Base-by-base conservation (phyloP, 1,140 invertebrate species). In the Heliconius hewitsoni region DNA sequence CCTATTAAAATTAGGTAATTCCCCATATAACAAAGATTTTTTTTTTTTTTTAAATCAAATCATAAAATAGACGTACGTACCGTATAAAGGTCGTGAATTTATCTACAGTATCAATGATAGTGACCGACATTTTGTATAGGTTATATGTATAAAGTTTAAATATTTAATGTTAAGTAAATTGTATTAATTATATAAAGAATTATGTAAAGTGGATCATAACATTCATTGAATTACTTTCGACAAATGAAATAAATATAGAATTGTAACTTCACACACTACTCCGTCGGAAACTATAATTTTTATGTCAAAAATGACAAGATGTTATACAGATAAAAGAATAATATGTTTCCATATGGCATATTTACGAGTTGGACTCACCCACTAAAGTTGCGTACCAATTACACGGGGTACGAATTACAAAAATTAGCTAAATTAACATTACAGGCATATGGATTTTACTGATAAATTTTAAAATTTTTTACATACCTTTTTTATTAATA, bases 81-180 rank as follows among this genome's bases (percentile, higher is more conserved):
- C 87, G 87, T 76, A 93, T 87, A 82, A 92, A 93, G 81, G 86
- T 87, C 71, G 83, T 75, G 76, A 93, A 93, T 82, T 87, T 86
- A 34, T 90, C 90, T 27, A 83, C 79, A 73, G 91, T 82, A 60
- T 91, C 85, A 75, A 93, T 83, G 73, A 84, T 88, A 55, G 74
- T 85, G 81, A 93, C 83, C 80, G 92, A 89, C 92, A 93, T 93
- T 85, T 85, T 79, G 70, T 71, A 82, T 37, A 86, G 83, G 82
- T 85, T 87, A 85, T 77, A 50, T 81, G 71, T 79, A 74, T 75
- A 79, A 79, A 23, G 60, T 9, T n/a, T 23, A 19, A 66, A 66
- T 46, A 46, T 16, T 57, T 60, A 60, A 30, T 30, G 13, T 73
- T 39, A 73, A 23, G 23, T 23, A 23, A 57, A 39, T 57, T 30